These are phyloP conservation scores for Psettodes erumei DNA, from an alignment of 2,113 vertebrate species.

Conservation along the genomic window DNA sequence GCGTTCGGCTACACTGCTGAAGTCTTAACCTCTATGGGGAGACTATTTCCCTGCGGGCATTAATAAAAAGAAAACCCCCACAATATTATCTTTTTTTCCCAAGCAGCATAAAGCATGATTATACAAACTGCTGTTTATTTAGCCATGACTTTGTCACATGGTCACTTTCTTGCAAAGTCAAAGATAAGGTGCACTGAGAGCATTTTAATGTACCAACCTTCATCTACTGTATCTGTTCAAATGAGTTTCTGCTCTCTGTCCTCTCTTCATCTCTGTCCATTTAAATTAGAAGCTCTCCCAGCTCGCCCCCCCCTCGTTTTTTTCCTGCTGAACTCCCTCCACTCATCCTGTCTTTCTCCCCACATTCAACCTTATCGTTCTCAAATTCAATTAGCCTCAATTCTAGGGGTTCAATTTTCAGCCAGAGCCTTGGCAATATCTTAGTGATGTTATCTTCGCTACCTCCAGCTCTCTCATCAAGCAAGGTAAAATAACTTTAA, in stretches of 20 bases:
- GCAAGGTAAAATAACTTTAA: slow-evolving; percentile 81
- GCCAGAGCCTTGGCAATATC: slow-evolving; percentile 70
- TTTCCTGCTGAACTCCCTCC: slow-evolving; percentile 31
- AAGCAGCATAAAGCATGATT: slow-evolving; percentile 40
- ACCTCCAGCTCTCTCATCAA: slow-evolving; percentile 76
- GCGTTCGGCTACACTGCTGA: not conserved
- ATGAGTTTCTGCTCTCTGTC: slow-evolving; percentile 22
- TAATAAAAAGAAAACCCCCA: slow-evolving; percentile 9
- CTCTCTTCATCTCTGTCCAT: slow-evolving; percentile 50
- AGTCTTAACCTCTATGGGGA: slow-evolving; percentile 33
- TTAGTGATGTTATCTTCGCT: slow-evolving; percentile 74
- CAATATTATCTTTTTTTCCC: slow-evolving; percentile 3
- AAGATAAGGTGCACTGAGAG: slow-evolving; percentile 28
- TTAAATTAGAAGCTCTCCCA: slow-evolving; percentile 46
- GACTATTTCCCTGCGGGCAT: not conserved
- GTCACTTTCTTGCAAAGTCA: slow-evolving; percentile 23
- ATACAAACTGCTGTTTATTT: slow-evolving; percentile 46
- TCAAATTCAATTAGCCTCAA: slow-evolving; percentile 82
- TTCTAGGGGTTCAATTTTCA: slow-evolving; percentile 78
- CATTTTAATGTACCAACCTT: slow-evolving; percentile 19
- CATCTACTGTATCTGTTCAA: slow-evolving; percentile 20
- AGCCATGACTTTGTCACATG: slow-evolving; percentile 29
- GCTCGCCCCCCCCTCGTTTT: slow-evolving; percentile 1
- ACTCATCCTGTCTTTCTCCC: slow-evolving; percentile 44
- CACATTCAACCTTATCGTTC: slow-evolving; percentile 76